Evolutionary conservation across 2,888 invertebrate genomes (phyloP), one percentile per base, ranked within the genome.

Genomic region (Nephrotoma appendiculata): DNA sequence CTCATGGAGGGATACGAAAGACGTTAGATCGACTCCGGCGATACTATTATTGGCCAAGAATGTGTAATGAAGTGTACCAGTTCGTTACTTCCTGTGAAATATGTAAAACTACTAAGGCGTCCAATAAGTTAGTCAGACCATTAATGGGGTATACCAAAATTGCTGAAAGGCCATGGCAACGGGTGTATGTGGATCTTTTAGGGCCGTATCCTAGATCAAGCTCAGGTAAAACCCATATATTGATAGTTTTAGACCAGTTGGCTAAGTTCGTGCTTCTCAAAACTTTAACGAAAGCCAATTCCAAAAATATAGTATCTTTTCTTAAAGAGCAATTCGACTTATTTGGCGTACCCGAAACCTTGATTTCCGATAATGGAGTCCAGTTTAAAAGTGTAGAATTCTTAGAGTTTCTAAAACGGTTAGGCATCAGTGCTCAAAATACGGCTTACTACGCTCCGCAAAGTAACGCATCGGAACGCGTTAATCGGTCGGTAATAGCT

Each of bases 401-500:
- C 42, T 45, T 87, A 71, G 15, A 12, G 9, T 57, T 88, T 7
- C 44, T 87, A 9, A 41, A 41, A 15, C 52, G 44, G 15, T 88
- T 88, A 57, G 83, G 87, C 19, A 44, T 86, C 2, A 86, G 42
- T 19, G 9, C 88, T 4, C 43, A 31, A 11, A 88, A 87, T 48
- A 89, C 87, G 57, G 87, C 88, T 6, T 84, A 48, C 31, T 90
- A 90, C 86, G 89, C 89, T 83, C 89, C 90, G 0, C 90, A 90
- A 87, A 86, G 86, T 5, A 90, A 90, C 87, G 89, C 89, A 12
- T 89, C 89, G 0, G 90, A 90, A 87, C 87, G 89, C 0, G 87
- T 88, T 0, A 90, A 90, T 86, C 86, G 88, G 42, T 88, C 88
- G 0, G 85, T 90, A 4, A 89, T 88, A 9, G 89, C 89, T 1